Percentiles rank a stretch among this genome's conserved stretches.
Evolutionary conservation across 2,797 vertebrate genomes (phyloP).

Genomic region (Ceryle rudis): DNA sequence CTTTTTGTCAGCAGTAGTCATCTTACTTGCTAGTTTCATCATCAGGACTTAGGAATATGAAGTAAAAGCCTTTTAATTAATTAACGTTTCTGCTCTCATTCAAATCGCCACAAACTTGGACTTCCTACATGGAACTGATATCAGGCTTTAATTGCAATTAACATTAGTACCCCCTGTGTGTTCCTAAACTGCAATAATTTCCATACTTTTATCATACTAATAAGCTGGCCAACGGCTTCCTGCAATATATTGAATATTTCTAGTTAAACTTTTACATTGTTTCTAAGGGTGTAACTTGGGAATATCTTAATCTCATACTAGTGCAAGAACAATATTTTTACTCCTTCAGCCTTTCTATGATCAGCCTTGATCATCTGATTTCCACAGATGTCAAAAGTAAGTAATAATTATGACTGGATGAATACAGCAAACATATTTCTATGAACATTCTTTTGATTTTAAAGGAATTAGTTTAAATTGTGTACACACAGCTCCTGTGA

Average conservation of each 20-base stretch:
- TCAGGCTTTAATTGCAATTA: constrained; percentile 52
- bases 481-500: neutral
- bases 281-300: neutral
- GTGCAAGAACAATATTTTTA: neutral
- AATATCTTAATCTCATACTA: neutral
- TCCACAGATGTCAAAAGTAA: constrained; percentile 10
- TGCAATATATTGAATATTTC: neutral
- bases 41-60: neutral
- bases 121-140: constrained; percentile 14
- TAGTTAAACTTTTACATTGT: neutral
- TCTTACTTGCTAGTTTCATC: neutral
- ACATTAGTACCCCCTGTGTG: neutral
- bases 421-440: constrained; percentile 27
- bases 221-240: neutral
- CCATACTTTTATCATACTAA: constrained; percentile 4
- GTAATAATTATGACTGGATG: constrained; percentile 22
- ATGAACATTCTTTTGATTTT: constrained; percentile 40
- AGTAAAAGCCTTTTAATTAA: neutral
- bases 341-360: neutral
- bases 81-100: neutral
- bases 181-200: constrained; percentile 37
- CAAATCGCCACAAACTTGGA: constrained; percentile 4
- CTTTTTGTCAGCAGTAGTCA: neutral
- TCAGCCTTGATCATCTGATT: neutral
- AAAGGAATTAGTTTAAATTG: constrained; percentile 30